Base-by-base conservation (phyloP, 1,140 invertebrate species). In the Caenorhabditis tropicalis region DNA sequence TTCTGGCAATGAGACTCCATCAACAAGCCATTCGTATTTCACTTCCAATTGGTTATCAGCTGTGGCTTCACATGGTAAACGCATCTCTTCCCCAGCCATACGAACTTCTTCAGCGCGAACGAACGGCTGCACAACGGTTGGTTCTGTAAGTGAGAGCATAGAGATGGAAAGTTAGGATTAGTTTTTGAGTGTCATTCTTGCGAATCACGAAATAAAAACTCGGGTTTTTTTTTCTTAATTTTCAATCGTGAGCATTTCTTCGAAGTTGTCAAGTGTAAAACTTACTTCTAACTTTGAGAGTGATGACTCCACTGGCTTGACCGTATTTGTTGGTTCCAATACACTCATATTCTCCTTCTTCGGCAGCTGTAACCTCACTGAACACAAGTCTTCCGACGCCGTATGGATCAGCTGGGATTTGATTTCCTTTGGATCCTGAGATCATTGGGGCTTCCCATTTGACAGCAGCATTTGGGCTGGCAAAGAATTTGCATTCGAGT, bases 1-100 rank as follows among this genome's bases (percentile, higher is more conserved):
- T 79, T 87, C 74, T 4, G 74, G 82, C 70, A 99, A 96, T 0
- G 93, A 92, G 88, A 95, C 93, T 0, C 94, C 95, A 90, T 96
- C 95, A 89, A 94, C 94, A 53, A 95, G 91, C 97, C 97, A 98
- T 33, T 95, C 93, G 88, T 98, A 97, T 82, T 93, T 93, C 27
- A 98, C 91, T 16, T 94, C 92, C 2, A 98, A 91, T 4, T 94
- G 95, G 19, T 94, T 93, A 91, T 98, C 96, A 0, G 95, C 93
- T 56, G 96, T 94, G 6, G 96, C 96, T 90, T 96, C 96, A 92
- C 96, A 98, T 27, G 96, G 94, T 92, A 98, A 97, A 0, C 95
- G 96, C 0, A 96, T 96, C 19, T 94, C 94, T 31, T 94, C 93
- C 33, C 95, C 95, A 39, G 96, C 96, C 4, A 88, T 86, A 49